Evolutionary conservation across 2,797 vertebrate species (phyloP), one percentile per base, ranked within the genome.

Genomic region (Enteromius argenteus): DNA sequence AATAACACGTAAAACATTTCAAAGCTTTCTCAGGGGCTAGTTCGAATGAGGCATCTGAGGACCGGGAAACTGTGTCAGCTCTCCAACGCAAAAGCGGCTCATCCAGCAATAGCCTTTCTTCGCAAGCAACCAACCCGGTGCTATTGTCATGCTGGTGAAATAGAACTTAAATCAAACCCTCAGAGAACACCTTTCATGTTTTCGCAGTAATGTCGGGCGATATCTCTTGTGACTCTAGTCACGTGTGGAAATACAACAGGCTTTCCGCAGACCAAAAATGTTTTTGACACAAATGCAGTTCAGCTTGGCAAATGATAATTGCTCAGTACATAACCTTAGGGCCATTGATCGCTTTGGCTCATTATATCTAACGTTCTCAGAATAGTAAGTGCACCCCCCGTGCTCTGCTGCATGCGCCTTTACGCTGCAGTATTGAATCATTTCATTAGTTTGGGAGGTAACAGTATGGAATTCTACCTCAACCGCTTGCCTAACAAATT

Each of bases 321-420:
- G 75, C 80, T 84, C 87, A 84, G 76, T 86, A 80, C 71, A 86
- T 60, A 83, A 87, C 86, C 86, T 84, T 72, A 84, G 85, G 76
- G 66, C 84, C 80, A 72, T 80, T 77, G 88, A 84, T 86, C 49
- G 75, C 68, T 67, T 56, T 17, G 51, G 53, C 68, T 73, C 15
- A 68, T 80, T 84, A 87, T 87, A 80, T 83, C 56, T 83, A 81
- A 87, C 84, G 37, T 75, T 86, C 83, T 89, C 39, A 78, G 85
- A 87, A 73, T 62, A 74, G 78, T 66, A 37, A 49, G 19, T 71
- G 74, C 44, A 74, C 69, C 49, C 51, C 80, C 51, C 19, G 80
- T 30, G 78, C 84, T 85, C 66, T 75, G 68, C 71, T 44, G 64
- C 42, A 44, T 44, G 42, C n/a, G 73, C 49, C 66, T 77, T 60